Percentiles rank a stretch among this genome's conserved stretches.
Evolutionary conservation across 2,113 vertebrate genomes (phyloP).

Genomic region (Entomyzon cyanotis): DNA sequence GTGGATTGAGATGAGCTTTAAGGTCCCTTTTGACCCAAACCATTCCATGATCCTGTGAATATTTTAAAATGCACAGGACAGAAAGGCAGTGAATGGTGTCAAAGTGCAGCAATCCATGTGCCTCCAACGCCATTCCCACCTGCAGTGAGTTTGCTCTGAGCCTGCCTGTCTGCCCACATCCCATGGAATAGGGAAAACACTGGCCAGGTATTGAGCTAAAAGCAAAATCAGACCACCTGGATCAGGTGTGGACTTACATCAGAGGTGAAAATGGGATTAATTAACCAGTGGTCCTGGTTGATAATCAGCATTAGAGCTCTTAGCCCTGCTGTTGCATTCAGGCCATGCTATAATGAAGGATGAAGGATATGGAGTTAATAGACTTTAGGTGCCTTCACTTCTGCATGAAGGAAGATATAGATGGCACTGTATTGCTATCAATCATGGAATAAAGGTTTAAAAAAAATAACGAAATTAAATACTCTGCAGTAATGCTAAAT

Average conservation of each 20-base stretch:
- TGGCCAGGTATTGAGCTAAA: background rate
- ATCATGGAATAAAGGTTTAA: background rate
- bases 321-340: background rate
- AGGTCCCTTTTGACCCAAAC: background rate
- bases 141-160: background rate
- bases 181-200: background rate
- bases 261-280: background rate
- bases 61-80: background rate
- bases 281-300: background rate
- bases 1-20: fast-evolving
- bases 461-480: background rate
- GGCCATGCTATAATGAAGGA: background rate
- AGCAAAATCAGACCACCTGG: background rate
- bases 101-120: fast-evolving
- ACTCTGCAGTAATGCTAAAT: background rate
- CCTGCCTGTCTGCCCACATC: background rate
- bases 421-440: background rate
- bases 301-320: background rate
- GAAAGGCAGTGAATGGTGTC: background rate
- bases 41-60: background rate
- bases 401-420: background rate
- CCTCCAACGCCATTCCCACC: background rate
- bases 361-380: background rate
- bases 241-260: background rate
- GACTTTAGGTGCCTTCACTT: background rate